These are phyloP conservation scores for Biston stratarius DNA, from an alignment of 2,888 invertebrate species.

Conservation along the genomic window DNA sequence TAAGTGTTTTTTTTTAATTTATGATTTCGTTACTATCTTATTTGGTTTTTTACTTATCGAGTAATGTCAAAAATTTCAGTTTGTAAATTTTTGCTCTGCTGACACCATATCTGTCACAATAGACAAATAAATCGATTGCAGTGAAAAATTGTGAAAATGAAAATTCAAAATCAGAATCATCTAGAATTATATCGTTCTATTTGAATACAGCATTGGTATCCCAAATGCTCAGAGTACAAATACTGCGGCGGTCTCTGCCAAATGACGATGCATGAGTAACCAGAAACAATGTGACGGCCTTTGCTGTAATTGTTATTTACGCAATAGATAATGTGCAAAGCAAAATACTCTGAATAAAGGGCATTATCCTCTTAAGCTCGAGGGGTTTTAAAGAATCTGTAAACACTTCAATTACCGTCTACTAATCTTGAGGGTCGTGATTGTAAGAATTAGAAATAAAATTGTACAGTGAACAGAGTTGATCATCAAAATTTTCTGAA, in stretches of 20 bases:
- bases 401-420: slow-evolving; percentile 8
- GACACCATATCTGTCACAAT: no score
- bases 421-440: neutral
- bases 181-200: slow-evolving; percentile 63
- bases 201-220: slow-evolving; percentile 57
- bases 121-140: no score
- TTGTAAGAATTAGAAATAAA: neutral
- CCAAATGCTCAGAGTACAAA: slow-evolving; percentile 68
- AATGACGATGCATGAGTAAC: slow-evolving; percentile 63
- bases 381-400: neutral
- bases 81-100: no score
- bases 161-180: slow-evolving; percentile 40
- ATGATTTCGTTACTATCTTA: no score
- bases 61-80: no score
- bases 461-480: no score
- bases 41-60: no score
- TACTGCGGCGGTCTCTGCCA: slow-evolving; percentile 72
- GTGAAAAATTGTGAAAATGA: neutral
- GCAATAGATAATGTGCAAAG: slow-evolving; percentile 41
- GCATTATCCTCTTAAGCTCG: slow-evolving; percentile 24
- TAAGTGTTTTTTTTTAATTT: no score
- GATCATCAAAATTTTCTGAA: neutral
- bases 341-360: slow-evolving; percentile 22
- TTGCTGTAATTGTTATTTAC: slow-evolving; percentile 51
- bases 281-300: slow-evolving; percentile 58